Percentiles rank a stretch among this genome's conserved stretches.
These are phyloP conservation scores for Oryctes rhinoceros DNA, from an alignment of 1,140 invertebrate species.

Conservation along the genomic window DNA sequence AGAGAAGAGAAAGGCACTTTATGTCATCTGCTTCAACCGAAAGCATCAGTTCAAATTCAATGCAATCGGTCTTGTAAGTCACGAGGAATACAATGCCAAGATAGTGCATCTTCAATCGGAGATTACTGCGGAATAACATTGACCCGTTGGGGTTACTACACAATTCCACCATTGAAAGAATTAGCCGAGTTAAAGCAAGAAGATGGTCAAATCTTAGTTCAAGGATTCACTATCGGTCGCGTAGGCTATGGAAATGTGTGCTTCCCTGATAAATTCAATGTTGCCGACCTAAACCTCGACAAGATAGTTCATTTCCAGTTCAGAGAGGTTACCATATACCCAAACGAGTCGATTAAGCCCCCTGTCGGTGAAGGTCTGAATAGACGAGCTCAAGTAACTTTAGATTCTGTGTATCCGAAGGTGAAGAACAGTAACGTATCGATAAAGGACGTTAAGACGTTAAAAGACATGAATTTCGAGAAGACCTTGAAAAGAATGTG, in stretches of 20 bases:
- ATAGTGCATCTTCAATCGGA: background rate
- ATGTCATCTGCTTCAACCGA: background rate
- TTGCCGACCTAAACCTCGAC: conserved; percentile 88
- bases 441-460: conserved; percentile 81
- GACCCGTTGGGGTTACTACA: conserved; percentile 79
- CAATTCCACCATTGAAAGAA: conserved; percentile 81
- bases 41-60: background rate
- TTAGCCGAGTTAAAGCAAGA: conserved; percentile 70
- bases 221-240: conserved; percentile 89
- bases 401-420: conserved; percentile 95
- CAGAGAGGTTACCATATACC: conserved; percentile 79
- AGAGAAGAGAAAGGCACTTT: background rate
- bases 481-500: conserved; percentile 85
- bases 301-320: conserved; percentile 81
- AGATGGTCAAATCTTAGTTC: conserved; percentile 82
- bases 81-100: background rate
- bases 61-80: background rate
- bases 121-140: conserved; percentile 51
- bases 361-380: conserved; percentile 89
- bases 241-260: conserved; percentile 92
- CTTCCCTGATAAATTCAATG: conserved; percentile 86
- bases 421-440: conserved; percentile 84
- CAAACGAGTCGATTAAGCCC: conserved; percentile 75
- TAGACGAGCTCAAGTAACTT: conserved; percentile 87
- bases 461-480: conserved; percentile 86